Conservation (phyloP, 2,113 vertebrate species). For the Oceanites oceanicus region DNA sequence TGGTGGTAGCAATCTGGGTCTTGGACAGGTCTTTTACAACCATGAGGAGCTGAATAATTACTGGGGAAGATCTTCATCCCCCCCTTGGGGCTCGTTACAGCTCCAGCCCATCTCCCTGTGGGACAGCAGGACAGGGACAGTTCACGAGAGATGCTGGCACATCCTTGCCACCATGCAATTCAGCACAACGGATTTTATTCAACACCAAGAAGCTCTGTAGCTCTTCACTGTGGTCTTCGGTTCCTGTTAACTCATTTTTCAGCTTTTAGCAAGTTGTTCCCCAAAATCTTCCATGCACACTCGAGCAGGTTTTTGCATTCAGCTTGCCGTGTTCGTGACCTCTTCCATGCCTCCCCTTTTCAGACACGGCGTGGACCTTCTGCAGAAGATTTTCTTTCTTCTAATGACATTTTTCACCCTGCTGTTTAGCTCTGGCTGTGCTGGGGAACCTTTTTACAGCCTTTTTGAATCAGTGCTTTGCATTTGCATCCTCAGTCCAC, state of each 20-base stretch:
- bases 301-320: accelerated
- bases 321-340: accelerated
- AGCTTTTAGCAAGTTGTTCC: not conserved
- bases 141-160: not conserved
- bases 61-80: not conserved
- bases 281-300: not conserved
- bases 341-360: not conserved
- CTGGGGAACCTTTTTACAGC: not conserved
- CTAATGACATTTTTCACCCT: not conserved
- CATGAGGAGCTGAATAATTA: not conserved
- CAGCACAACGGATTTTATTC: not conserved
- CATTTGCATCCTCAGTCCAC: not conserved
- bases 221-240: not conserved
- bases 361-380: not conserved
- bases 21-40: not conserved
- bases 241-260: not conserved
- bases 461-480: not conserved
- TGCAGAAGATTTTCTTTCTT: not conserved
- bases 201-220: not conserved
- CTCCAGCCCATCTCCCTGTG: not conserved
- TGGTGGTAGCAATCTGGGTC: not conserved
- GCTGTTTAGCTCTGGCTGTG: not conserved
- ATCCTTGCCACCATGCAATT: not conserved
- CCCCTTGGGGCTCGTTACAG: accelerated
- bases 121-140: not conserved